Evolutionary conservation across 2,888 invertebrate genomes (phyloP).

Genomic region (Drosophila setosimentum): DNA sequence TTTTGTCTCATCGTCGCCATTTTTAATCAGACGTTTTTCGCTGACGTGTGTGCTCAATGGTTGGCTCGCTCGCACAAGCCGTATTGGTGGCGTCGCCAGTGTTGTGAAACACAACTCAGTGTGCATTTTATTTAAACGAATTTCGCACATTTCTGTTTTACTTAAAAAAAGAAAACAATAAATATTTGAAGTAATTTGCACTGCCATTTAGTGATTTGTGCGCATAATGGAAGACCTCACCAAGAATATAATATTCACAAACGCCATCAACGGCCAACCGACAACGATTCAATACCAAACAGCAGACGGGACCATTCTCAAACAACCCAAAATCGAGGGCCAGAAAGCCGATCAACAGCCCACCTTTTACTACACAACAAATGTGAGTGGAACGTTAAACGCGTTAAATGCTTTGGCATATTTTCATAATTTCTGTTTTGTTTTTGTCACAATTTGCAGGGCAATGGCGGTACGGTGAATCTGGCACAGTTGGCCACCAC

Average conservation of each 20-base stretch:
- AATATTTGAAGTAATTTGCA: slow-evolving; percentile 6
- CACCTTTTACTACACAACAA: slow-evolving; percentile 89
- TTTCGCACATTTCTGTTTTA: slow-evolving; percentile 16
- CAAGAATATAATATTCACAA: slow-evolving; percentile 87
- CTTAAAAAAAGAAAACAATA: slow-evolving; percentile 6
- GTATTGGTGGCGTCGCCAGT: slow-evolving; percentile 44
- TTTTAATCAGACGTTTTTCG: slow-evolving; percentile 74
- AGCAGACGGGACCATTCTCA: slow-evolving; percentile 88
- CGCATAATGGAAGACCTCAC: slow-evolving; percentile 83
- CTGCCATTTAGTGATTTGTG: slow-evolving; percentile 50
- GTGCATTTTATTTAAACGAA: slow-evolving; percentile 49
- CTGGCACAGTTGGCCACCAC: slow-evolving; percentile 88
- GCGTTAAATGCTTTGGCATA: background rate
- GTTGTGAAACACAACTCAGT: slow-evolving; percentile 47
- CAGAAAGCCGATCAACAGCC: slow-evolving; percentile 87
- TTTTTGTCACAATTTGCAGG: slow-evolving; percentile 56
- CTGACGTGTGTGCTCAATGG: slow-evolving; percentile 56
- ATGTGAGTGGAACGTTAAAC: slow-evolving; percentile 66
- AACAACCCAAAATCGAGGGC: slow-evolving; percentile 88
- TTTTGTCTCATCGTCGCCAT: slow-evolving; percentile 74
- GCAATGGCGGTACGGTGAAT: slow-evolving; percentile 88
- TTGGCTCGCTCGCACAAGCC: slow-evolving; percentile 44
- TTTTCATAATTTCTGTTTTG: background rate
- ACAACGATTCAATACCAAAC: slow-evolving; percentile 90
- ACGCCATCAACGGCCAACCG: slow-evolving; percentile 87